These are phyloP conservation scores for Actinemys pallida DNA, from an alignment of 2,113 vertebrate species.

Conservation along the genomic window DNA sequence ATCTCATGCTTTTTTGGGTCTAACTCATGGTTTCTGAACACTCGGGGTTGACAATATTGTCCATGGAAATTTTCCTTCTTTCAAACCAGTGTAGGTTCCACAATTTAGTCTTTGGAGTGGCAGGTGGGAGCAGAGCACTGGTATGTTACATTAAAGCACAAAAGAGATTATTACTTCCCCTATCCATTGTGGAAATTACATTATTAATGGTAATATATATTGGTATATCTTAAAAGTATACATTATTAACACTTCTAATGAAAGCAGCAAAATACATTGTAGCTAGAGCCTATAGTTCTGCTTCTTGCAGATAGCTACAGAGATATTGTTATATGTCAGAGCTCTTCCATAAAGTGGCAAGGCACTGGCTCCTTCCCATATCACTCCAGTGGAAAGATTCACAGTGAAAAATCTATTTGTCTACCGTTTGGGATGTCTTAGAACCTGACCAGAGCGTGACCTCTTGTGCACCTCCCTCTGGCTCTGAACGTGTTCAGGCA, in stretches of 20 bases:
- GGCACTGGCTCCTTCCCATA: neutral
- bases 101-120: neutral
- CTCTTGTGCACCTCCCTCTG: neutral
- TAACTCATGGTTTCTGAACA: neutral
- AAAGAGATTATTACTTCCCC: neutral
- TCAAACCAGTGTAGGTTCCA: slow-evolving; percentile 25
- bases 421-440: neutral
- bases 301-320: neutral
- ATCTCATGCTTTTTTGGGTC: neutral
- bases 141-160: slow-evolving; percentile 44
- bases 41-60: neutral
- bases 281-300: neutral
- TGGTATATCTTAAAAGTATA: slow-evolving; percentile 10
- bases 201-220: slow-evolving; percentile 44
- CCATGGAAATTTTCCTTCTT: neutral
- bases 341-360: rapidly evolving
- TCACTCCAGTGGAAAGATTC: neutral
- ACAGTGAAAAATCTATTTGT: neutral
- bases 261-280: neutral
- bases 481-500: neutral
- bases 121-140: slow-evolving; percentile 30
- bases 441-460: rapidly evolving
- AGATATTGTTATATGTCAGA: neutral
- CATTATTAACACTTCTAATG: neutral
- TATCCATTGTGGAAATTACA: slow-evolving; percentile 28